Evolutionary conservation across 2,797 vertebrate species (phyloP), one percentile per base, ranked within the genome.

Genomic region (Heteromormyrus szaboi): DNA sequence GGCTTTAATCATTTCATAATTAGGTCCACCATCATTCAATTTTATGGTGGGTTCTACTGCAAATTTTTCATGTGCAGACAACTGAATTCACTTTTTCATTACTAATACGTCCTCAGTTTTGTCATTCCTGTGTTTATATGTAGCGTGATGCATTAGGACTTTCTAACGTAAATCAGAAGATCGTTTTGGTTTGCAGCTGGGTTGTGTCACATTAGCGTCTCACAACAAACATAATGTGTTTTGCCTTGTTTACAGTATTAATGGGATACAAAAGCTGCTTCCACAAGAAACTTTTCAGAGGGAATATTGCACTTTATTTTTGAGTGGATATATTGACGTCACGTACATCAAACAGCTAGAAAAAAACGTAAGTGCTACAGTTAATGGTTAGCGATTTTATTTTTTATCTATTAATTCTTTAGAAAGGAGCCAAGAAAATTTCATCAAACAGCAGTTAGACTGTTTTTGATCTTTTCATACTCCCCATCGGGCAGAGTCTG

Each of bases 1-100:
- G 50, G 22, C 83, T 53, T 85, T 85, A 29, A 85, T 85, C 33
- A 79, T 79, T 79, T 79, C 37, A 5, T 79, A 79, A 79, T 79
- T 79, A 79, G 33, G 37, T 44, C 37, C 33, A 19, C 72, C 72
- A 79, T 79, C 37, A 79, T 79, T 79, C 33, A 79, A 19, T 79
- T 79, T 79, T 79, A 76, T 76, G 2, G 33, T 44, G 72, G 37
- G 72, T 44, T 79, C 72, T 79, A 8, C 37, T 79, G 72, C 37
- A 79, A 41, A 79, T 44, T n/a, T 79, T 41, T 79, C 33, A 7
- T n/a, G 37, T 79, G 37, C 72, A 44, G 14, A 44, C 72, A 79
- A 41, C 33, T 79, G 72, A 79, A 79, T 41, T 44, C 17, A 44
- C 72, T 19, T n/a, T 79, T 44, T 79, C 37, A 7, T 41, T 44